Conservation (phyloP, 2,888 invertebrate species). For the Eupithecia pulchellata region DNA sequence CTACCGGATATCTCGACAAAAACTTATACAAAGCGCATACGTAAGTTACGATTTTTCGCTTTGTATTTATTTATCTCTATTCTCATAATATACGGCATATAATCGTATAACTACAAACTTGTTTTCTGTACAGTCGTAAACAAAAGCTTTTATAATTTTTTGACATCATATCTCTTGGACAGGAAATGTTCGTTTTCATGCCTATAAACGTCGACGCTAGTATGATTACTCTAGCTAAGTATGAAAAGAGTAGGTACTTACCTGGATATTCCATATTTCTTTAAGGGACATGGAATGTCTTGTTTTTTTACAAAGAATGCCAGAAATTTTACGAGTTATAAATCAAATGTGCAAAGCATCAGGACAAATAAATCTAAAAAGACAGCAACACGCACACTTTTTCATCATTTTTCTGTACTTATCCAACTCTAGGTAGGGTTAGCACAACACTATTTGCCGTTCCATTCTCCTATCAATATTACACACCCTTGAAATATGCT, state of each 20-base stretch:
- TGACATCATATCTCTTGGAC: not conserved
- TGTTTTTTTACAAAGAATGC: not conserved
- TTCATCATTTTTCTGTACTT: not conserved
- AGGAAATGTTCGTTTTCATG: not conserved
- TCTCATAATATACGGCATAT: slow-evolving; percentile 28
- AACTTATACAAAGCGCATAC: slow-evolving; percentile 14
- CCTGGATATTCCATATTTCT: not conserved
- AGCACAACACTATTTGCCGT: not conserved
- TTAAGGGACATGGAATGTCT: not conserved
- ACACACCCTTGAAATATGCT: not conserved
- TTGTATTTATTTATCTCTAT: slow-evolving; percentile 33
- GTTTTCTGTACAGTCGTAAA: slow-evolving; percentile 46
- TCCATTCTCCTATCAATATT: not conserved
- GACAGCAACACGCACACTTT: not conserved
- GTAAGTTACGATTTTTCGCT: slow-evolving; percentile 20
- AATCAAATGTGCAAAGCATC: not conserved
- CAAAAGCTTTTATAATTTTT: slow-evolving; percentile 19
- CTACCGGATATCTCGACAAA: slow-evolving; percentile 15
- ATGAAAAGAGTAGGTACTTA: not conserved
- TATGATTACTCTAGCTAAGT: not conserved
- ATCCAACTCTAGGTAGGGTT: not conserved
- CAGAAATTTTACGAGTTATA: not conserved
- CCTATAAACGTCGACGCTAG: slow-evolving; percentile 1
- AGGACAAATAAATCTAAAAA: not conserved
- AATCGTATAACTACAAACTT: slow-evolving; percentile 41